Evolutionary conservation across 2,113 vertebrate genomes (phyloP).

Genomic region (Sinocyclocheilus rhinocerous): DNA sequence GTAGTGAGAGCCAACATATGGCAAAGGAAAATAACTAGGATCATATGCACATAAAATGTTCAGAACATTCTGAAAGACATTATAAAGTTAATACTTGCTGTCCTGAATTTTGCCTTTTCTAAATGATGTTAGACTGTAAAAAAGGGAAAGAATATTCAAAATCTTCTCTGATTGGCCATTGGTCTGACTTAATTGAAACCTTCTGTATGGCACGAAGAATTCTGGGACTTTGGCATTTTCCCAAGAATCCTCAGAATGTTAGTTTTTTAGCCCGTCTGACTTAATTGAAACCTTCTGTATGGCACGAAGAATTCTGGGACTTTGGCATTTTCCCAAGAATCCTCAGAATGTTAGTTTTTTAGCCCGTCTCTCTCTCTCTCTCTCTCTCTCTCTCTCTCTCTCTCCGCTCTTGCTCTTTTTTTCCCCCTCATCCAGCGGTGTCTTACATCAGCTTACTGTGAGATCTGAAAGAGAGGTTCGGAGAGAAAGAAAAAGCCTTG

Average conservation of each 20-base stretch:
- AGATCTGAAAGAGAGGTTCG: conserved; percentile 50
- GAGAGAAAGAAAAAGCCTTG: conserved; percentile 55
- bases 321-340: conserved; percentile 91
- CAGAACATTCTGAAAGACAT: neutral
- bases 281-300: conserved; percentile 98
- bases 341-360: no score
- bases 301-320: conserved; percentile 91
- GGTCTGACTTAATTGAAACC: conserved; percentile 91
- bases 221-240: conserved; percentile 89
- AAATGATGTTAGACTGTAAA: conserved; percentile 73
- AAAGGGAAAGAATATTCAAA: conserved; percentile 76
- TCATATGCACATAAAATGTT: neutral
- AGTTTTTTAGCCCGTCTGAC: conserved; percentile 62
- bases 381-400: conserved; percentile 43
- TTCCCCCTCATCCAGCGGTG: conserved; percentile 74
- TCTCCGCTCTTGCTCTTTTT: conserved; percentile 47
- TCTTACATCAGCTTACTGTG: conserved; percentile 92
- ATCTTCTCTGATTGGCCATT: conserved; percentile 80
- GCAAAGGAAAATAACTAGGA: neutral
- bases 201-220: conserved; percentile 91
- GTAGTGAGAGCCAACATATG: neutral
- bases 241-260: conserved; percentile 95
- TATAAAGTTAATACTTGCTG: neutral
- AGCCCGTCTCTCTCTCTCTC: conserved; percentile 50
- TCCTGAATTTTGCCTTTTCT: conserved; percentile 75